Evolutionary conservation across 2,113 vertebrate species (phyloP), one percentile per base, ranked within the genome.

Genomic region (Protobothrops mucrosquamatus): DNA sequence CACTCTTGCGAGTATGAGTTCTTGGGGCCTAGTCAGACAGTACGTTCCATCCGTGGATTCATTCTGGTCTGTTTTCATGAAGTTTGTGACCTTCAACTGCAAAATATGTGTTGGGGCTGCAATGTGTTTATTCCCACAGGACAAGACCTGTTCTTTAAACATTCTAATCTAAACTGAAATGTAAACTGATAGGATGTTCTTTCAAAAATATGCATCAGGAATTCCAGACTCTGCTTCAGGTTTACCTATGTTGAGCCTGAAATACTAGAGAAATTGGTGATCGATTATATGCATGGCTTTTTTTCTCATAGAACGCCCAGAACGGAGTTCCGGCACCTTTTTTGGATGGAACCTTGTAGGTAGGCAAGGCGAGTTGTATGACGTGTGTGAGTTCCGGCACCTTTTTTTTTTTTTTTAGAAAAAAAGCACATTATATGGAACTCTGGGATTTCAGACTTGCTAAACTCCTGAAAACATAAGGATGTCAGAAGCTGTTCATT

Each of bases 21-120:
- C 7, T 6, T 0, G 22, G 0, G 0, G 0, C 7, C 6, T 0
- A 29, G 1, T 1, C 91, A 46, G 23, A 43, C 54, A 15, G 46
- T 55, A 46, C 0, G 0, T 85, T 69, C 48, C 89, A 5, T 89
- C 59, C 0, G 39, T 0, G 1, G 43, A 91, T 46, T 20, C 81
- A 1, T 0, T 2, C 95, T 14, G 93, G 34, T 93, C 54, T 56
- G n/a, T 57, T 92, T 34, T 92, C 46, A 54, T 74, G 3, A 91
- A 74, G 39, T 20, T 0, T 54, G 0, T 12, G 87, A 3, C 57
- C 57, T 87, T 12, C 1, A 3, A 52, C 24, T 46, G 10, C 89
- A 0, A 52, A 85, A 54, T 87, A 87, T 69, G 20, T 55, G 89
- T 3, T 0, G 24, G 26, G 39, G 85, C 91, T 24, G n/a, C 91